These are phyloP conservation scores for Agrotis clavis DNA, from an alignment of 2,888 invertebrate species.

Conservation along the genomic window DNA sequence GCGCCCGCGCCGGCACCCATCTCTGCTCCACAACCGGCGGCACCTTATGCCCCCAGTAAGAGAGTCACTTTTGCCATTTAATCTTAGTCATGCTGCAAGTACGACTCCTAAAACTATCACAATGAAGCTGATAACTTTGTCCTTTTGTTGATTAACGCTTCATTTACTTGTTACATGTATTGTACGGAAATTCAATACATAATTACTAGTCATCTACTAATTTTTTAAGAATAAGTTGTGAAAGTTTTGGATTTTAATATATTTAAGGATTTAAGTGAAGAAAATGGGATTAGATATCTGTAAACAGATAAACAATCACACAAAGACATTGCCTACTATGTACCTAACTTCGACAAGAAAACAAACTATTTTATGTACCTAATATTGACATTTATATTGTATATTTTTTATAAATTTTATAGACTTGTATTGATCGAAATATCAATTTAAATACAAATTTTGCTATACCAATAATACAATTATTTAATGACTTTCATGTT, in stretches of 20 bases:
- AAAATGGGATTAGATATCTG: conserved; percentile 10
- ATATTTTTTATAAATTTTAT: conserved; percentile 36
- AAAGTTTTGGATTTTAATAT: conserved; percentile 37
- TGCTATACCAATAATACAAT: conserved; percentile 4
- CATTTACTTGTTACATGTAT: neutral
- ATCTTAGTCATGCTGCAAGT: conserved; percentile 20
- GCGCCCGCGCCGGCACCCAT: conserved; percentile 65
- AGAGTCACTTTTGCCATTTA: conserved; percentile 89
- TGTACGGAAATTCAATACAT: neutral
- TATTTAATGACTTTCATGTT: conserved; percentile 12
- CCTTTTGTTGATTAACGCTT: conserved; percentile 13
- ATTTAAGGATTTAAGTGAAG: conserved; percentile 17
- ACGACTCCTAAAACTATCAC: conserved; percentile 46
- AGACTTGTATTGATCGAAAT: conserved; percentile 18
- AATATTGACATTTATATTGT: conserved; percentile 32
- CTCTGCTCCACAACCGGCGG: conserved; percentile 61
- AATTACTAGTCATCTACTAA: conserved; percentile 1
- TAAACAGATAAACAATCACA: conserved; percentile 6
- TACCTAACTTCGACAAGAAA: conserved; percentile 19
- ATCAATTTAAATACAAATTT: conserved; percentile 1
- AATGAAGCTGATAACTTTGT: conserved; percentile 5
- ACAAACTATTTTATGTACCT: conserved; percentile 17
- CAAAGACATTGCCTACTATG: neutral
- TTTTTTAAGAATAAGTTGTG: conserved; percentile 41
- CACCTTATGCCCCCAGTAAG: conserved; percentile 89